Evolutionary conservation across 2,113 vertebrate species (phyloP).

Genomic region (Otis tarda): DNA sequence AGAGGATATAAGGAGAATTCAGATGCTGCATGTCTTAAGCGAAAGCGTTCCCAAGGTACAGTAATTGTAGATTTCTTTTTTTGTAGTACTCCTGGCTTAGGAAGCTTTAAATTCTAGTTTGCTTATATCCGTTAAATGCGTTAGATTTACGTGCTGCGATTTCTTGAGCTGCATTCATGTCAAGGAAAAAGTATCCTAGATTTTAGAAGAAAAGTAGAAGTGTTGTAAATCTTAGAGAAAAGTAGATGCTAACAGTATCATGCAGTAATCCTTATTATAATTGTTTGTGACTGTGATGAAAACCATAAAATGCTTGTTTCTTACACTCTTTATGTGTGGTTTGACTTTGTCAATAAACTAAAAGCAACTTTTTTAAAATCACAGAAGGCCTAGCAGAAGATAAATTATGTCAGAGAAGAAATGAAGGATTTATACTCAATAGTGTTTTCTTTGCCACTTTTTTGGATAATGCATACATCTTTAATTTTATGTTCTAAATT

Average conservation of each 20-base stretch:
- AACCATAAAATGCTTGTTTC: neutral
- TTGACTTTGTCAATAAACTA: neutral
- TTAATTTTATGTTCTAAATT: neutral
- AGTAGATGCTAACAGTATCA: neutral
- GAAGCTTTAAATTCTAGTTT: conserved; percentile 54
- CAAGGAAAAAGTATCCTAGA: neutral
- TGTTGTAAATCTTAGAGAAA: neutral
- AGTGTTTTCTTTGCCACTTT: neutral
- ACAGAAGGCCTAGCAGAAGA: neutral
- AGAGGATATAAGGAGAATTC: conserved; percentile 95
- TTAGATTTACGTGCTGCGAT: conserved; percentile 10
- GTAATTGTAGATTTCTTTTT: conserved; percentile 75
- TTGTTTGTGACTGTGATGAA: neutral
- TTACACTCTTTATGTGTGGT: neutral
- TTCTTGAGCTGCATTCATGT: neutral
- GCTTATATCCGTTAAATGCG: neutral
- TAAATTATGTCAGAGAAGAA: neutral
- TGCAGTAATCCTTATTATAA: neutral
- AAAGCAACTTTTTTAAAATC: neutral
- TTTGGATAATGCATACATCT: neutral
- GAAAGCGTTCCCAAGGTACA: conserved; percentile 98
- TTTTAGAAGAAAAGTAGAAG: neutral
- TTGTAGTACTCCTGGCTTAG: conserved; percentile 54
- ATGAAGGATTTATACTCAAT: accelerated
- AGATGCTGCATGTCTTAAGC: conserved; percentile 92